Percentiles rank a stretch among this genome's conserved stretches.
Evolutionary conservation across 2,888 invertebrate genomes (phyloP).

Genomic region (Diaphora mendica): DNA sequence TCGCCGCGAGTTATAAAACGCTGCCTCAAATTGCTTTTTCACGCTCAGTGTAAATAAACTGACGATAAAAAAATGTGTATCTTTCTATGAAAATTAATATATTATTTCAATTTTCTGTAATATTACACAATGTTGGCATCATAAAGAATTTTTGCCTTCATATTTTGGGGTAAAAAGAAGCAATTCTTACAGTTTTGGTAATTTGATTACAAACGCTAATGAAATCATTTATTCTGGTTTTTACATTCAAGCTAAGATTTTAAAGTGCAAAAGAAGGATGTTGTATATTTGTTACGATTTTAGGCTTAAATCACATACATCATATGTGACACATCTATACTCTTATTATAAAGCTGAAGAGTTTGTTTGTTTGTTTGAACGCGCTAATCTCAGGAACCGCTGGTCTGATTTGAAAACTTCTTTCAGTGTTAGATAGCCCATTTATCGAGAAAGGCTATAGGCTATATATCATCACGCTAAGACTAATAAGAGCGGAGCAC

Average conservation of each 20-base stretch:
- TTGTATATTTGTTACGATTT: too few relatives aligned
- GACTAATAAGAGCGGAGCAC: too few relatives aligned
- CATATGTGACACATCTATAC: too few relatives aligned
- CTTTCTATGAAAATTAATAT: conserved; percentile 38
- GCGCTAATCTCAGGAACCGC: too few relatives aligned
- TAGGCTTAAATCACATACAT: too few relatives aligned
- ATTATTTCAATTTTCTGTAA: conserved; percentile 35
- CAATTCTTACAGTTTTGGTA: conserved; percentile 6
- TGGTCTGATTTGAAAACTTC: too few relatives aligned
- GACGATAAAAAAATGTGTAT: conserved; percentile 40
- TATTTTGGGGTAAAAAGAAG: conserved; percentile 18
- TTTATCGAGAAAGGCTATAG: too few relatives aligned
- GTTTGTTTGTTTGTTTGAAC: too few relatives aligned
- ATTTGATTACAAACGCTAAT: background rate
- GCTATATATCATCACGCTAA: too few relatives aligned
- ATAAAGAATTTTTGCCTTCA: conserved; percentile 25
- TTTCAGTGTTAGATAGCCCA: too few relatives aligned
- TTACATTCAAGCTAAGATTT: background rate
- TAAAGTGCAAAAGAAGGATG: too few relatives aligned
- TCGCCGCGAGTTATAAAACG: conserved; percentile 40
- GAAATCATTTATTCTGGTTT: background rate
- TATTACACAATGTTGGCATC: conserved; percentile 35
- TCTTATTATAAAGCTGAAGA: too few relatives aligned
- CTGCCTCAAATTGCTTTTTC: conserved; percentile 41
- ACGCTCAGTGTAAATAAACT: conserved; percentile 30